Evolutionary conservation across 2,797 vertebrate species (phyloP).

Genomic region (Coreius guichenoti): DNA sequence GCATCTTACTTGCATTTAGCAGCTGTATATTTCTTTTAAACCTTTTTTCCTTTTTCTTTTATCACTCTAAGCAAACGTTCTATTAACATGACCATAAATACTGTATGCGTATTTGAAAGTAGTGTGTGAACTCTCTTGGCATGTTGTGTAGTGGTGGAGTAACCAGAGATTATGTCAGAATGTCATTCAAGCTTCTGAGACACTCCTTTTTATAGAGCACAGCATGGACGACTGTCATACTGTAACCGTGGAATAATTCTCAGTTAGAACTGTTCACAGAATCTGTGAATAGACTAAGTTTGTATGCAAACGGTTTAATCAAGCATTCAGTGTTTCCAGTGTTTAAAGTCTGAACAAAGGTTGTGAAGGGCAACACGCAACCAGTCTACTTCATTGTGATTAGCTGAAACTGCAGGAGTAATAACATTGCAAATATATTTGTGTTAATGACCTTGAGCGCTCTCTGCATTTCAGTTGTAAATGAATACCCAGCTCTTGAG

Average conservation of each 20-base stretch:
- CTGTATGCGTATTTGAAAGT: neutral
- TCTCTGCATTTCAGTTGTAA: conserved; percentile 7
- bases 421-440: neutral
- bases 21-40: neutral
- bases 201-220: conserved; percentile 73
- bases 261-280: neutral
- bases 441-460: conserved; percentile 14
- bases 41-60: no score
- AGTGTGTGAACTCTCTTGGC: neutral
- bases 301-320: neutral
- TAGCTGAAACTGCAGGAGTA: neutral
- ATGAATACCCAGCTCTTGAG: neutral
- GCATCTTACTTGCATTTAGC: neutral
- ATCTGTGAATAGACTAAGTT: neutral
- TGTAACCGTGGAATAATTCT: neutral
- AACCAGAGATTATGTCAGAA: conserved; percentile 76
- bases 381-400: neutral
- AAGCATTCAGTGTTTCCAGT: neutral
- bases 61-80: neutral
- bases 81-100: conserved; percentile 1
- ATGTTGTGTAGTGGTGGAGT: conserved; percentile 53
- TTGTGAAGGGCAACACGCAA: neutral
- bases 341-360: conserved; percentile 25
- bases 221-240: conserved; percentile 59
- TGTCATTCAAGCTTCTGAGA: conserved; percentile 69